Base-by-base conservation (phyloP, 1,140 invertebrate species). In the Bombus huntii region DNA sequence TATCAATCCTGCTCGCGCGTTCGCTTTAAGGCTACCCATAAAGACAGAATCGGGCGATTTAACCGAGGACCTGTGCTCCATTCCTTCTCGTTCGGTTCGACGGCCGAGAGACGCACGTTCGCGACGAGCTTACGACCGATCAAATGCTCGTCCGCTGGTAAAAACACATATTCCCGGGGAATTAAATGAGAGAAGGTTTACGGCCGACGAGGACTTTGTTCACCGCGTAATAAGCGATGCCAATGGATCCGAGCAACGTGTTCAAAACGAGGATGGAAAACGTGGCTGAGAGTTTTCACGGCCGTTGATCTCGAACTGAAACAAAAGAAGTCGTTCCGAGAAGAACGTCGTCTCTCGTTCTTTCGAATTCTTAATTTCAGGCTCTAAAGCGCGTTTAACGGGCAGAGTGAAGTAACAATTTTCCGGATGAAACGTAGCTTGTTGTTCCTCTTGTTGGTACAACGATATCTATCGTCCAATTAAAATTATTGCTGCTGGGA, bases 11-110 rank as follows among this genome's bases (percentile, higher is more conserved):
- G 39, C 44, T 70, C 34, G 53, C 75, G 39, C 42, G 47, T 42
- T 62, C 31, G 57, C 81, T 84, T 79, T 87, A 87, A 87, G 86
- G 84, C 78, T 68, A 53, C 34, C 83, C 59, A 83, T 89, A 89
- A 88, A 89, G 65, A 66, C 65, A 37, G 81, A 66, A 80, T 84
- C 77, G 84, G 44, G 13, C 59, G 79, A 73, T 89, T 83, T 89
- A 89, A 89, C 72, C 83, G 62, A 71, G 57, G 31, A 81, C 53
- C 59, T 59, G 34, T 15, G 13, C n/a, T 44, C 47, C 62, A 22
- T 82, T 82, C 62, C 37, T 74, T 62, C 47, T n/a, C 28, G 18
- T n/a, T 37, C 37, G n/a, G 34, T 15, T n/a, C 47, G 57, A 53
- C 44, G 62, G 70, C 6, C 53, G 44, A 31, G 57, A 22, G n/a